A percentile compares a stretch with the other conserved stretches of the same genome.
Conservation (phyloP, 1,140 invertebrate genomes). For the Drosophila micromelanica region DNA sequence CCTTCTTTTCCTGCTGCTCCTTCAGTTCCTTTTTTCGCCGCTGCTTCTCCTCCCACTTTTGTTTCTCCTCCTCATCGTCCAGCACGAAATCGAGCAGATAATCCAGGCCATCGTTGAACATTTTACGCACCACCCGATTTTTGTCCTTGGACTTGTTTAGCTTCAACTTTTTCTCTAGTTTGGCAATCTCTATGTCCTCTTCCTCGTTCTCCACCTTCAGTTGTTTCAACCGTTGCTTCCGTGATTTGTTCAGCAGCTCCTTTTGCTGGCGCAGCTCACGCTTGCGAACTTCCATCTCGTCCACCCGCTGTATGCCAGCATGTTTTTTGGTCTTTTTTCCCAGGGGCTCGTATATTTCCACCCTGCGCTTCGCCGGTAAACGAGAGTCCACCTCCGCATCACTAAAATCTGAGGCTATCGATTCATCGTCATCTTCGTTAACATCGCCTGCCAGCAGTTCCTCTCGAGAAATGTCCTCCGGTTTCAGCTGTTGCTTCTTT, state of each 20-base stretch:
- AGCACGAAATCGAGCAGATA: constrained; percentile 95
- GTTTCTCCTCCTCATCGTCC: constrained; percentile 87
- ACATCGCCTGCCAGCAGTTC: constrained; percentile 62
- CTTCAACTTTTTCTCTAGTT: constrained; percentile 93
- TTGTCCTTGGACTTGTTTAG: constrained; percentile 91
- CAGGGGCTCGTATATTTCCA: constrained; percentile 42
- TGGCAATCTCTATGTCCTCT: constrained; percentile 92
- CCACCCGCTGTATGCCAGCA: constrained; percentile 58
- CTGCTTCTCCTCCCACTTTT: constrained; percentile 70
- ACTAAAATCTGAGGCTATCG: constrained; percentile 79
- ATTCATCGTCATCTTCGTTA: constrained; percentile 71
- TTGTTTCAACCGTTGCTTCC: constrained; percentile 87
- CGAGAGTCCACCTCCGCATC: constrained; percentile 72
- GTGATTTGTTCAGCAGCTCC: constrained; percentile 86
- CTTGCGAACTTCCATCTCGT: constrained; percentile 68
- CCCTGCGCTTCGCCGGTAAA: constrained; percentile 36
- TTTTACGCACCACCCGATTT: constrained; percentile 88
- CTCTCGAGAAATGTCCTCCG: constrained; percentile 59
- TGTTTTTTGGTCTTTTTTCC: constrained; percentile 35
- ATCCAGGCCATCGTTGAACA: constrained; percentile 94
- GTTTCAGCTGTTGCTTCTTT: constrained; percentile 48
- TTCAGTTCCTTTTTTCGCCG: constrained; percentile 61
- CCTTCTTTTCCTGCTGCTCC: constrained; percentile 63
- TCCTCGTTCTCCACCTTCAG: constrained; percentile 89
- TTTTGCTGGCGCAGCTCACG: constrained; percentile 84